Conservation (phyloP, 2,797 vertebrate genomes). For the Micropoecilia bifurca region DNA sequence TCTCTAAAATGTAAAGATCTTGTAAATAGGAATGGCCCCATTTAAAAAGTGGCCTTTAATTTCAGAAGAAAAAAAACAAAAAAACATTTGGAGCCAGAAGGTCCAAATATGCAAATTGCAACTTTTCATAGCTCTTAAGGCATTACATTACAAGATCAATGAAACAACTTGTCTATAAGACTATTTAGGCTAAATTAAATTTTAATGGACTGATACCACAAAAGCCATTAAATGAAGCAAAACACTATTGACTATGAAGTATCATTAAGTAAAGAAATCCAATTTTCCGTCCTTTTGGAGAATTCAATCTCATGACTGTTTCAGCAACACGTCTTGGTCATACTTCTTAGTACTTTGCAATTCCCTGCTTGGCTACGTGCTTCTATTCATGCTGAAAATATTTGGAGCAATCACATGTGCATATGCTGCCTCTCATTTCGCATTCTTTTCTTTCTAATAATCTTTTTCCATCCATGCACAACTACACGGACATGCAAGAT, state of each 20-base stretch:
- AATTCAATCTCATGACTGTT: conserved; percentile 67
- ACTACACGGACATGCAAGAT: conserved; percentile 57
- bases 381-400: conserved; percentile 75
- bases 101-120: conserved; percentile 3
- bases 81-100: background rate
- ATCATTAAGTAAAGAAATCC: conserved; percentile 49
- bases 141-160: conserved; percentile 1
- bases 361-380: conserved; percentile 60
- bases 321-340: conserved; percentile 62
- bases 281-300: conserved; percentile 58
- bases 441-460: conserved; percentile 44
- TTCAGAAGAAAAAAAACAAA: conserved; percentile 5
- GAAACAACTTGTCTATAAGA: conserved; percentile 13
- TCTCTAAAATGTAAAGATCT: conserved; percentile 36
- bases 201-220: conserved; percentile 31
- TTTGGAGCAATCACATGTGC: conserved; percentile 77
- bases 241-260: conserved; percentile 42
- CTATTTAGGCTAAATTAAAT: conserved; percentile 33
- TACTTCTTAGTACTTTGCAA: conserved; percentile 56
- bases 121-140: conserved; percentile 21
- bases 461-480: conserved; percentile 47
- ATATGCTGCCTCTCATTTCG: conserved; percentile 61
- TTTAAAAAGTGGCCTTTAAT: conserved; percentile 26
- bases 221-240: conserved; percentile 42
- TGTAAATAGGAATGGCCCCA: conserved; percentile 35